Conservation (phyloP, 1,140 invertebrate species). For the Ganaspis sp. region DNA sequence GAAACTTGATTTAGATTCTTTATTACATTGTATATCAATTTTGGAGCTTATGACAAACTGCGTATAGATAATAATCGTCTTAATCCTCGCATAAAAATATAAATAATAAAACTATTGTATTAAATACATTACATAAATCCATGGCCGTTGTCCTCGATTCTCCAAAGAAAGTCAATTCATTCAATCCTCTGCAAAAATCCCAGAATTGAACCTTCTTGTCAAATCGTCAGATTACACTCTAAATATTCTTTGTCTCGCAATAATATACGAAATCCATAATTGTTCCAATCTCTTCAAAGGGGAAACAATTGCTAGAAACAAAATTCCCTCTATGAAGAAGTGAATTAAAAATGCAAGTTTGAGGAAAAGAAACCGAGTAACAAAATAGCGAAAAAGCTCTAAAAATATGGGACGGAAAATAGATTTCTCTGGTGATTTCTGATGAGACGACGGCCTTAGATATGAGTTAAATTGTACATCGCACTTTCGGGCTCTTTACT, state of each 20-base stretch:
- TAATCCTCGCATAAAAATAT: slow-evolving; percentile 23
- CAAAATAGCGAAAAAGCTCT: not conserved
- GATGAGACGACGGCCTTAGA: slow-evolving; percentile 2
- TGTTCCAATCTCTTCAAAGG: no score
- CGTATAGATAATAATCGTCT: not conserved
- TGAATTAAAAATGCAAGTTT: no score
- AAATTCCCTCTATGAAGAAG: no score
- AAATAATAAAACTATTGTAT: slow-evolving; percentile 7
- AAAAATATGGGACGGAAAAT: not conserved
- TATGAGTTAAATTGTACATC: not conserved
- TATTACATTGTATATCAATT: slow-evolving; percentile 6
- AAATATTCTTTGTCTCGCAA: no score
- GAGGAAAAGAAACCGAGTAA: not conserved
- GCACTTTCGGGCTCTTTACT: not conserved
- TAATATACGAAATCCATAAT: no score
- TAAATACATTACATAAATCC: not conserved
- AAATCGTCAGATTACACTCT: no score
- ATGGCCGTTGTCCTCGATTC: not conserved
- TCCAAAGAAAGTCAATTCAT: not conserved
- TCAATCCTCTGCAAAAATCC: not conserved
- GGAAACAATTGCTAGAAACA: no score
- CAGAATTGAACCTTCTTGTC: not conserved
- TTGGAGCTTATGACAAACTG: slow-evolving; percentile 3
- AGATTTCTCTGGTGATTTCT: slow-evolving; percentile 9
- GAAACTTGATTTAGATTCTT: not conserved